phyloP scores from a whole-genome alignment of 2,113 vertebrate genomes.

The Zosterops borbonicus region DNA sequence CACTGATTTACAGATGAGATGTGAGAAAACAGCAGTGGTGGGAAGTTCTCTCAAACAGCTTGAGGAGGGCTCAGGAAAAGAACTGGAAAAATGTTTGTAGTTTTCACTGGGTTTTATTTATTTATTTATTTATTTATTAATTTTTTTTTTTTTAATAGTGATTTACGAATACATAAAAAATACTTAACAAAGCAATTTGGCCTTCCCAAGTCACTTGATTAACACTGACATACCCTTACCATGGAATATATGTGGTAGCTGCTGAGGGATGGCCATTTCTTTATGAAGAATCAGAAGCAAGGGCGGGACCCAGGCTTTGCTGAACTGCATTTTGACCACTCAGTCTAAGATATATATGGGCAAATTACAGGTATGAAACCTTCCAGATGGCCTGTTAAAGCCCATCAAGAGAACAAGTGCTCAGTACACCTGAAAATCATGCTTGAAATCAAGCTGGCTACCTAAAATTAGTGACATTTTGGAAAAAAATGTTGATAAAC shows the following conservation, averaged over 20 bases:
- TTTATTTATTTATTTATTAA: too few species aligned
- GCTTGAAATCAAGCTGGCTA: not conserved
- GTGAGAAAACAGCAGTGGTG: not conserved
- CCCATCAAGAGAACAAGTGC: not conserved
- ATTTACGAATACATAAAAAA: not conserved
- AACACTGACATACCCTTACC: not conserved
- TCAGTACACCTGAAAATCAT: not conserved
- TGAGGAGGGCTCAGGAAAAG: not conserved
- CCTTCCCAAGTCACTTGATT: not conserved
- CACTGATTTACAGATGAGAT: not conserved
- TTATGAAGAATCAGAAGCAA: not conserved
- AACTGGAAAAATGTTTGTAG: not conserved
- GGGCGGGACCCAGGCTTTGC: fast-evolving
- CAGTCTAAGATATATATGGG: not conserved
- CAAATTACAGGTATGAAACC: not conserved
- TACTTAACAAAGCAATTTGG: not conserved
- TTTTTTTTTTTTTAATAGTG: not conserved
- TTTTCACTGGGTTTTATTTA: not conserved
- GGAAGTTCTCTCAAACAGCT: not conserved
- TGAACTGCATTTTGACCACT: not conserved
- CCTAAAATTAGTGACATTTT: not conserved
- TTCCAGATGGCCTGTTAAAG: not conserved
- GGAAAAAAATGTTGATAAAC: not conserved
- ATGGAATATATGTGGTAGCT: not conserved
- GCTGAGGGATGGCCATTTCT: not conserved